These are phyloP conservation scores for Puntigrus tetrazona DNA, from an alignment of 2,113 vertebrate species.

Conservation along the genomic window DNA sequence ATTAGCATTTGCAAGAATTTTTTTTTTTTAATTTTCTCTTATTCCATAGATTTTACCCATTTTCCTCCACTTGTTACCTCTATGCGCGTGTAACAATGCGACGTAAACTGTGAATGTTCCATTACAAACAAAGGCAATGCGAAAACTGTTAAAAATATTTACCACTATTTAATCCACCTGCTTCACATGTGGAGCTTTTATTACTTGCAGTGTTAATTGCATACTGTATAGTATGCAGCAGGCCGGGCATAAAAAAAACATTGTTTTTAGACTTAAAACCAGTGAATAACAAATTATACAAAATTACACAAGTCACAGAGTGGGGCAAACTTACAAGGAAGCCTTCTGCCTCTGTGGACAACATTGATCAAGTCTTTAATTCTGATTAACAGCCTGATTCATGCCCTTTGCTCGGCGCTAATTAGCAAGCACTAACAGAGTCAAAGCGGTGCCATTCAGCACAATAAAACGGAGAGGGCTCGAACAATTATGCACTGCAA, in stretches of 20 bases:
- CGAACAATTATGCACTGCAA: constrained; percentile 49
- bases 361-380: constrained; percentile 57
- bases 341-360: constrained; percentile 29
- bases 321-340: constrained; percentile 14
- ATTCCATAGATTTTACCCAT: too few relatives aligned
- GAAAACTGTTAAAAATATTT: neutral
- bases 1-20: too few relatives aligned
- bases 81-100: too few relatives aligned
- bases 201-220: neutral
- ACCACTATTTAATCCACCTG: neutral
- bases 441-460: constrained; percentile 41
- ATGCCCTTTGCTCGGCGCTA: constrained; percentile 50
- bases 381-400: constrained; percentile 57
- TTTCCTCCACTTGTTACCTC: too few relatives aligned
- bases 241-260: neutral
- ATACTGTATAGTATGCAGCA: neutral
- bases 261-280: constrained; percentile 19
- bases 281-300: constrained; percentile 30
- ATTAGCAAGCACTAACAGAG: constrained; percentile 53
- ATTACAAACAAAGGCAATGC: neutral
- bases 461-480: constrained; percentile 45
- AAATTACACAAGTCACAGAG: constrained; percentile 29
- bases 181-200: neutral
- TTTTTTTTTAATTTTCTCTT: too few relatives aligned
- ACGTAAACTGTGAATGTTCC: too few relatives aligned